Evolutionary conservation across 2,888 invertebrate genomes (phyloP).

Genomic region (Aspidiotus destructor): DNA sequence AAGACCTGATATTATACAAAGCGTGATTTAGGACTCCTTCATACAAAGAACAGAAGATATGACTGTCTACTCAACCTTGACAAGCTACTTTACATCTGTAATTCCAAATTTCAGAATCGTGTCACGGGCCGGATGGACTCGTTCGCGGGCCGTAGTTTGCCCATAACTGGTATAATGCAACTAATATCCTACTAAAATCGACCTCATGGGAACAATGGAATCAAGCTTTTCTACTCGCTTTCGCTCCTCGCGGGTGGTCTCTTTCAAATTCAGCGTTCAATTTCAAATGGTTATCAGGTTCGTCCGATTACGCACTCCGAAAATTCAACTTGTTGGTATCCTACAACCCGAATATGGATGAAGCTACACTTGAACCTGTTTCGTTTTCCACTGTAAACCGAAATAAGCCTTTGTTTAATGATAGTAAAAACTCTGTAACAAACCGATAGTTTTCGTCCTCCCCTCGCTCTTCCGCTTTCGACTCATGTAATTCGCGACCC

Average conservation of each 20-base stretch:
- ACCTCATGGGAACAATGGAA: slow-evolving; percentile 6
- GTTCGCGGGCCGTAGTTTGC: too few species aligned
- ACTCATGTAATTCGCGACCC: not conserved
- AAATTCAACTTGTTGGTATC: slow-evolving; percentile 7
- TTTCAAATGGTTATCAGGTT: not conserved
- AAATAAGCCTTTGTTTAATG: not conserved
- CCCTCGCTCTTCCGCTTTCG: not conserved
- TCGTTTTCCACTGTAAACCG: too few species aligned
- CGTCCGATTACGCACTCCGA: slow-evolving; percentile 8
- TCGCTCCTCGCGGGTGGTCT: slow-evolving; percentile 5
- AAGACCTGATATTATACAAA: too few species aligned
- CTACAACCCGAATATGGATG: not conserved
- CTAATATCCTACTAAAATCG: not conserved
- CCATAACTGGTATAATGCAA: slow-evolving; percentile 4
- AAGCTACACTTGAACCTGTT: too few species aligned
- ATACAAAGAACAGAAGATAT: too few species aligned
- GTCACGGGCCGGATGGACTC: too few species aligned
- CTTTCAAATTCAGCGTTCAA: not conserved
- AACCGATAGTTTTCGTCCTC: too few species aligned
- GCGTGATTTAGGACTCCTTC: too few species aligned
- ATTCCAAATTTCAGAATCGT: too few species aligned
- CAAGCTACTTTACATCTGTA: too few species aligned
- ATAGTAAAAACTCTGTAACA: too few species aligned
- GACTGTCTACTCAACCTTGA: too few species aligned
- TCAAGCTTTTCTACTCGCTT: not conserved